Percentiles rank a stretch among this genome's conserved stretches.
Conservation (phyloP, 1,140 invertebrate species). For the Pentalonia nigronervosa region DNA sequence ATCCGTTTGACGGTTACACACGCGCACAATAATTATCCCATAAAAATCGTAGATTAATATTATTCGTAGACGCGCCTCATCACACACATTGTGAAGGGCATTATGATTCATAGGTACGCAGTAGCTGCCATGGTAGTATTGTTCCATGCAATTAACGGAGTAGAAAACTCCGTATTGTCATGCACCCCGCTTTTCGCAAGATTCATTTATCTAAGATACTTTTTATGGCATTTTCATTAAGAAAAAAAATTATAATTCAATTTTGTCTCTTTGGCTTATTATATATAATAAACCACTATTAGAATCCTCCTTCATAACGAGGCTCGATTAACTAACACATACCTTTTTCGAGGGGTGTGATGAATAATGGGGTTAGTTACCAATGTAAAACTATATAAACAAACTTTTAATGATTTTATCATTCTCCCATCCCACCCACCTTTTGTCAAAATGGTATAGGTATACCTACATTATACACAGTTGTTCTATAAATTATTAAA, state of each 20-base stretch:
- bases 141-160: background rate
- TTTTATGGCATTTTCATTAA: background rate
- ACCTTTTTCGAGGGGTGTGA: background rate
- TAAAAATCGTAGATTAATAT: background rate
- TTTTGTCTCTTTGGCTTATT: background rate
- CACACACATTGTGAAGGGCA: no score
- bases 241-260: background rate
- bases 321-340: background rate
- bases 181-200: background rate
- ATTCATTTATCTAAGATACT: background rate
- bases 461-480: background rate
- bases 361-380: background rate
- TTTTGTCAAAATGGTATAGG: background rate
- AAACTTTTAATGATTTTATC: background rate
- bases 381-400: background rate
- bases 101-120: no score
- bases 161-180: background rate
- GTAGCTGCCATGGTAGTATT: background rate
- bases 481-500: background rate
- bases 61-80: background rate
- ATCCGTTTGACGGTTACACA: background rate
- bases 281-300: background rate
- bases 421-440: background rate
- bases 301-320: background rate
- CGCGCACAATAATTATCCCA: background rate